Base-by-base conservation (phyloP, 2,888 invertebrate species). In the Pilophorus perplexus region DNA sequence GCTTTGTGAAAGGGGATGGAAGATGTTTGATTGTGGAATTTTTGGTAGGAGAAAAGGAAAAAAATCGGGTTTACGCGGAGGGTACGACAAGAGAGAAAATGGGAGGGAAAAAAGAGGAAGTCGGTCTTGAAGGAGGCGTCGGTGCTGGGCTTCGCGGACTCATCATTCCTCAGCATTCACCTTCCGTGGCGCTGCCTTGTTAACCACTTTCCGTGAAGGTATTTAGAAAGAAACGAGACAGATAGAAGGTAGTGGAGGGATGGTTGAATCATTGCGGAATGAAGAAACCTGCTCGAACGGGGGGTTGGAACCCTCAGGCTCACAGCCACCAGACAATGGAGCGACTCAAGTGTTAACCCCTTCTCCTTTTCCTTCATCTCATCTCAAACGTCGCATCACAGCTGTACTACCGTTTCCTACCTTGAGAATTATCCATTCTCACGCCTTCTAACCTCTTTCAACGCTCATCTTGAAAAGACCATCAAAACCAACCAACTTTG, bases 311-410 rank as follows among this genome's bases (percentile, higher is more conserved):
- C 12, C 12, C 33, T 8, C 6, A 33, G 28, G 52, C 23, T 18
- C 27, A 52, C 18, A 52, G 18, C 18, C 27, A 52, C 18, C 52
- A 52, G 52, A 52, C 52, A 52, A 52, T 52, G 52, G 52, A 14
- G 52, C 12, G 28, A 25, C 52, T 52, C 52, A 28, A 28, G 52
- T 25, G 52, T 52, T 16, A 52, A 52, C n/a, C 18, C 52, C 52
- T 18, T 52, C 27, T 46, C 46, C 25, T 46, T 14, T 22, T n/a
- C n/a, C n/a, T n/a, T n/a, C n/a, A n/a, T n/a, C n/a, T n/a, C n/a
- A n/a, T n/a, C n/a, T n/a, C n/a, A n/a, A n/a, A n/a, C n/a, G n/a
- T n/a, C n/a, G n/a, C n/a, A n/a, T n/a, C n/a, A n/a, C n/a, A n/a
- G n/a, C n/a, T n/a, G n/a, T n/a, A n/a, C n/a, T n/a, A n/a, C n/a